Conservation (phyloP, 2,888 invertebrate species). For the Xanthia icteritia region DNA sequence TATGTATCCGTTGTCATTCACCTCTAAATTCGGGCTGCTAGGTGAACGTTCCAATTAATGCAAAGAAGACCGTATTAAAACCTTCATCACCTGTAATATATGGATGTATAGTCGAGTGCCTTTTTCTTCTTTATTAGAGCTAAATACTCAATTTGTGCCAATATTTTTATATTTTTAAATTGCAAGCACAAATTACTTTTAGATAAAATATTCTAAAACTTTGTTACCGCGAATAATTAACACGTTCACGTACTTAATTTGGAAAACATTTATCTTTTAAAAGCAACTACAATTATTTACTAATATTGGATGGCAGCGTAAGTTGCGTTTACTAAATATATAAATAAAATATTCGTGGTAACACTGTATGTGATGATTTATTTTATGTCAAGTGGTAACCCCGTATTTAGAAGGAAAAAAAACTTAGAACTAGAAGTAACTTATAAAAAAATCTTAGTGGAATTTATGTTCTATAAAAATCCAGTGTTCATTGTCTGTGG, state of each 20-base stretch:
- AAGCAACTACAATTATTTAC: conserved; percentile 1
- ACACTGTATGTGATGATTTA: conserved; percentile 38
- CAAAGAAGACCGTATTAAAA: neutral
- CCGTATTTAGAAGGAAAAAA: conserved; percentile 42
- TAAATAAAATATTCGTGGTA: conserved; percentile 49
- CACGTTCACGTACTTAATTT: conserved; percentile 2
- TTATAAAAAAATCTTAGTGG: conserved; percentile 48
- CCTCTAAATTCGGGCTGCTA: conserved; percentile 10
- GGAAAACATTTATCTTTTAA: neutral
- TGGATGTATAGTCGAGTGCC: conserved; percentile 70
- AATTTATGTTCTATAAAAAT: conserved; percentile 63
- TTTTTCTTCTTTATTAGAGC: conserved; percentile 72
- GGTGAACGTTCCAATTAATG: conserved; percentile 3
- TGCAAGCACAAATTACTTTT: conserved; percentile 69
- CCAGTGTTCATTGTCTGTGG: conserved; percentile 82
- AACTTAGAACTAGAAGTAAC: conserved; percentile 35
- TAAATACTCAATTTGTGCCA: conserved; percentile 86
- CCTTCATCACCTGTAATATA: conserved; percentile 46
- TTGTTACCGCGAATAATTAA: conserved; percentile 53
- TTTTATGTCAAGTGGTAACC: conserved; percentile 54
- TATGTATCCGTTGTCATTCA: conserved; percentile 11
- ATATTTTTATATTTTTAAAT: conserved; percentile 72
- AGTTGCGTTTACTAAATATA: neutral
- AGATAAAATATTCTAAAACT: conserved; percentile 51
- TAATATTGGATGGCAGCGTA: neutral